A percentile compares a stretch with the other conserved stretches of the same genome.
Evolutionary conservation across 2,113 vertebrate genomes (phyloP).

Genomic region (Bucco capensis): DNA sequence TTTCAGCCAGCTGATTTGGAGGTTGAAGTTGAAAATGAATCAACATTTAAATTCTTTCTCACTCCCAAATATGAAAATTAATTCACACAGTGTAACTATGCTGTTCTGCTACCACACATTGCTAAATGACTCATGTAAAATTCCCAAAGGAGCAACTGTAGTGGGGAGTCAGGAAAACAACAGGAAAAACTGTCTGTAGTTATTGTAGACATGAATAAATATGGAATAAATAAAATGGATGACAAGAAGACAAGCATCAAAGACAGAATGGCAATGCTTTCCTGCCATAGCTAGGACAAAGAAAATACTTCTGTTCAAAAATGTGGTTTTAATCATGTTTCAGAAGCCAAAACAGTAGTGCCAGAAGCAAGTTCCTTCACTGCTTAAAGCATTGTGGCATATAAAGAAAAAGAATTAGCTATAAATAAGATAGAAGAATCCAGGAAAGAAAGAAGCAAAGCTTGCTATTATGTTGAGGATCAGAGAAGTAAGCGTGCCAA

Average conservation of each 20-base stretch:
- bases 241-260: neutral
- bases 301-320: neutral
- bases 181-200: slow-evolving; percentile 1
- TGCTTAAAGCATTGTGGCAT: neutral
- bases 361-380: neutral
- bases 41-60: neutral
- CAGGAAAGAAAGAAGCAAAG: slow-evolving; percentile 10
- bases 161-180: neutral
- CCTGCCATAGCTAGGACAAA: neutral
- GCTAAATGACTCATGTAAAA: neutral
- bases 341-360: neutral
- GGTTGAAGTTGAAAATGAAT: neutral
- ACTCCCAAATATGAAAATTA: neutral
- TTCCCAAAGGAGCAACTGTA: neutral
- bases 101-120: neutral
- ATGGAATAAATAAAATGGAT: neutral
- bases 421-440: slow-evolving; percentile 18
- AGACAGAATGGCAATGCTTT: neutral
- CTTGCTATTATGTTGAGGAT: neutral
- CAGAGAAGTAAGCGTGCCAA: neutral
- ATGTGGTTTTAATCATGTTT: neutral
- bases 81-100: neutral
- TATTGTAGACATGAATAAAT: neutral
- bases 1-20: neutral
- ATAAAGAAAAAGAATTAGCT: neutral